Conservation (phyloP, 1,140 invertebrate genomes). For the Steinernema feltiae region DNA sequence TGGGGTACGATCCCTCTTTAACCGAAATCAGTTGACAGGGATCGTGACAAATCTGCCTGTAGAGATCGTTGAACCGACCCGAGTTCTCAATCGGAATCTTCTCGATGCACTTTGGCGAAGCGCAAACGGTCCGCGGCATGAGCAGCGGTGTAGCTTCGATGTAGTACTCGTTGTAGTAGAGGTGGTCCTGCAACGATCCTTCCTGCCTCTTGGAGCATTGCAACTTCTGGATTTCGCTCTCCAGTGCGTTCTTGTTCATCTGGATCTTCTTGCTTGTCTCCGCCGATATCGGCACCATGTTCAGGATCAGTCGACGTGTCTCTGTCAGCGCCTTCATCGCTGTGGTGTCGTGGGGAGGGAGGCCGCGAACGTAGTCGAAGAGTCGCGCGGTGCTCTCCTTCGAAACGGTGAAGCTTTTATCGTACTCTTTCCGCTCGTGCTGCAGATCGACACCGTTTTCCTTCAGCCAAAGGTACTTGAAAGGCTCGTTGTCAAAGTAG, state of each 20-base stretch:
- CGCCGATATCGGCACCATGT: conserved; percentile 33
- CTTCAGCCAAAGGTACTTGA: conserved; percentile 28
- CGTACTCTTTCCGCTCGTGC: conserved; percentile 25
- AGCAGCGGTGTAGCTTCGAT: conserved; percentile 16
- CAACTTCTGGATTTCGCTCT: background rate
- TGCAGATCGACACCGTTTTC: conserved; percentile 17
- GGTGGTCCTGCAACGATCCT: background rate
- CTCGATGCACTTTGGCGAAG: conserved; percentile 16
- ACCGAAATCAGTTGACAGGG: background rate
- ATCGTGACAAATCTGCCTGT: conserved; percentile 18
- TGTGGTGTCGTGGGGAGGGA: background rate
- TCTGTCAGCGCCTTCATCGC: background rate
- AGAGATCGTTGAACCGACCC: background rate
- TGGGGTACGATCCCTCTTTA: background rate
- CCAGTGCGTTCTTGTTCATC: conserved; percentile 27
- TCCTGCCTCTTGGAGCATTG: background rate
- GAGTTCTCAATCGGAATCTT: background rate
- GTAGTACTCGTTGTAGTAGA: conserved; percentile 15
- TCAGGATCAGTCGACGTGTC: conserved; percentile 18
- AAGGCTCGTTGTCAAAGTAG: conserved; percentile 37
- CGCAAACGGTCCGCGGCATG: conserved; percentile 23
- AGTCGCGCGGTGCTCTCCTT: conserved; percentile 21
- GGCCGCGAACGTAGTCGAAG: conserved; percentile 18
- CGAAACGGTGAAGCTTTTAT: conserved; percentile 19
- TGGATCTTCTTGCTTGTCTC: conserved; percentile 35